Evolutionary conservation across 1,140 invertebrate genomes (phyloP).

Genomic region (Lucilia sericata): DNA sequence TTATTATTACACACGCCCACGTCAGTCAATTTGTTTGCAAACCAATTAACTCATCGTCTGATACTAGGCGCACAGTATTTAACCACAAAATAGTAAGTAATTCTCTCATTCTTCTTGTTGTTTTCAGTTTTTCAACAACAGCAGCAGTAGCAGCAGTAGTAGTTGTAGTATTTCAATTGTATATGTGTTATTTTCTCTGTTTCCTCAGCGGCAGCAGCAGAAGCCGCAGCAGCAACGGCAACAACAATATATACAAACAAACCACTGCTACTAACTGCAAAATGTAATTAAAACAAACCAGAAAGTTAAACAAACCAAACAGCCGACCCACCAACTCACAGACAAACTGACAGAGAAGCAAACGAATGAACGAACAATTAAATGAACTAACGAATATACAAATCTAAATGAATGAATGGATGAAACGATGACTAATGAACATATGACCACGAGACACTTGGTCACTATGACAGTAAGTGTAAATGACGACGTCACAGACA

Average conservation of each 20-base stretch:
- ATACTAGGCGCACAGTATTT: conserved; percentile 66
- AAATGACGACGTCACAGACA: not conserved
- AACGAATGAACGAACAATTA: not conserved
- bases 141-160: not conserved
- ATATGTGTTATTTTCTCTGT: conserved; percentile 38
- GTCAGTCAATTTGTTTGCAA: conserved; percentile 68
- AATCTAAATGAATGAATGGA: not conserved
- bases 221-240: not conserved
- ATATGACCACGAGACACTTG: not conserved
- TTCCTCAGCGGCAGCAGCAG: not conserved
- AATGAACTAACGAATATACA: not conserved
- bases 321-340: not conserved
- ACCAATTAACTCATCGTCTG: conserved; percentile 67
- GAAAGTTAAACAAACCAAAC: conserved; percentile 9
- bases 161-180: not conserved
- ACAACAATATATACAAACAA: not conserved
- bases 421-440: conserved; percentile 28
- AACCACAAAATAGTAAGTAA: conserved; percentile 32
- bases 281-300: conserved; percentile 41
- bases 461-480: not conserved
- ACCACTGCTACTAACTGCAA: conserved; percentile 10
- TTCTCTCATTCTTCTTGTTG: conserved; percentile 22
- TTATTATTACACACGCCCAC: conserved; percentile 61
- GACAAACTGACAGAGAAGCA: not conserved
- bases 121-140: not conserved